Percentiles rank a stretch among this genome's conserved stretches.
These are phyloP conservation scores for Diloba caeruleocephala DNA, from an alignment of 2,888 invertebrate genomes.

Conservation along the genomic window DNA sequence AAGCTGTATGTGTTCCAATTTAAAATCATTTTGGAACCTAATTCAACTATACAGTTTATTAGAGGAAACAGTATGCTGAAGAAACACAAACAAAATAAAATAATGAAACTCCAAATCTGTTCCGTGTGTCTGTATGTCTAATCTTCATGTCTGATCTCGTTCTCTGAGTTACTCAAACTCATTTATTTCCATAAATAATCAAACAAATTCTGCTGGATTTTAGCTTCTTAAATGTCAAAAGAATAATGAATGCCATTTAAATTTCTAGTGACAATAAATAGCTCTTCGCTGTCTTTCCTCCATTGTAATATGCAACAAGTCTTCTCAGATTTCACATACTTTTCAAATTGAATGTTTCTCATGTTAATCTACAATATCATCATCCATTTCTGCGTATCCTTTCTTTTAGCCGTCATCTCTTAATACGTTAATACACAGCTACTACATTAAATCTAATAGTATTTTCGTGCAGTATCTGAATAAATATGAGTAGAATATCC, in stretches of 20 bases:
- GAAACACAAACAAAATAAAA: conserved; percentile 45
- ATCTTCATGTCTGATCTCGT: conserved; percentile 11
- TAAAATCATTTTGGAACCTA: conserved; percentile 33
- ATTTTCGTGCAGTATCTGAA: conserved; percentile 13
- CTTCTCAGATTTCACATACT: neutral
- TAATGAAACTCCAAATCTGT: conserved; percentile 18
- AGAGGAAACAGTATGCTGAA: conserved; percentile 29
- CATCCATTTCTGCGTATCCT: conserved; percentile 4
- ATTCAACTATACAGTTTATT: conserved; percentile 22
- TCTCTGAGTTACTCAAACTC: neutral
- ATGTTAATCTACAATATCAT: conserved; percentile 4
- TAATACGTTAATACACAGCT: conserved; percentile 2
- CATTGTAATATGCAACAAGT: neutral
- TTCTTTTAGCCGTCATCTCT: conserved; percentile 2
- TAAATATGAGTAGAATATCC: conserved; percentile 11
- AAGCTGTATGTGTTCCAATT: conserved; percentile 21
- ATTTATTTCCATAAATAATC: conserved; percentile 1
- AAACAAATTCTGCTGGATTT: neutral
- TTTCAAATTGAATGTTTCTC: neutral
- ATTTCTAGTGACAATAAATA: conserved; percentile 2
- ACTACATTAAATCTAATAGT: conserved; percentile 13
- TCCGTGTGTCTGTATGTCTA: conserved; percentile 7
- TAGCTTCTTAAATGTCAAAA: neutral
- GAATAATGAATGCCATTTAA: neutral
- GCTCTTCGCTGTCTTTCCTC: neutral